Percentiles rank a stretch among this genome's conserved stretches.
phyloP scores from a whole-genome alignment of 2,113 vertebrate genomes.

The Crotophaga sulcirostris region DNA sequence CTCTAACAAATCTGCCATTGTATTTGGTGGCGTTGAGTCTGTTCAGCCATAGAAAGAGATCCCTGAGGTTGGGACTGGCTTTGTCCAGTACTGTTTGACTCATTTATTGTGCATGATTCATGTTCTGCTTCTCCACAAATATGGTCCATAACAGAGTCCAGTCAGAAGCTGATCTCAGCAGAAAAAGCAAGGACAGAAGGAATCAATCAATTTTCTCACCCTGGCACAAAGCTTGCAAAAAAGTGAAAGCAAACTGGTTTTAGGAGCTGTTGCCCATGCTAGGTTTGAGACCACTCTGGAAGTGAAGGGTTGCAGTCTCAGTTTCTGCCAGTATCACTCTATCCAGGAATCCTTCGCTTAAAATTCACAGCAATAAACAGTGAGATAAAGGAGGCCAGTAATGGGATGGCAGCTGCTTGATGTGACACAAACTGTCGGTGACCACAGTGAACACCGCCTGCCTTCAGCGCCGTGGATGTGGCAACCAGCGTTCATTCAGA shows the following conservation, averaged over 20 bases:
- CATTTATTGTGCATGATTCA: background rate
- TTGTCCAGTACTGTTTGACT: background rate
- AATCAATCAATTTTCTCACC: background rate
- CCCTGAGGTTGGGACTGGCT: background rate
- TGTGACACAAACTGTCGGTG: background rate
- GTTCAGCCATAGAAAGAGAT: background rate
- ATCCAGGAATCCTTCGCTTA: background rate
- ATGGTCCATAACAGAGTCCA: background rate
- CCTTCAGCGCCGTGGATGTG: fast-evolving
- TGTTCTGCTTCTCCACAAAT: background rate
- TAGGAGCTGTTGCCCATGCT: background rate
- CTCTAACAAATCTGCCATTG: background rate
- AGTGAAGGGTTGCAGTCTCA: background rate
- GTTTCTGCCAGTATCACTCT: background rate
- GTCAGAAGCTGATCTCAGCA: background rate
- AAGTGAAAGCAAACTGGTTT: background rate
- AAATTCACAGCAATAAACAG: background rate
- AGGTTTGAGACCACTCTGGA: background rate
- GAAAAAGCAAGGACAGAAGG: background rate
- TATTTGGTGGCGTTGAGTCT: background rate
- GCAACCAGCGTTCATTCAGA: fast-evolving
- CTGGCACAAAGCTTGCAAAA: background rate
- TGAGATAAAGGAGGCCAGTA: background rate
- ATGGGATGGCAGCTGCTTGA: background rate
- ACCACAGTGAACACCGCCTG: background rate